phyloP scores from a whole-genome alignment of 2,797 vertebrate genomes.

The Telmatherina bonti region DNA sequence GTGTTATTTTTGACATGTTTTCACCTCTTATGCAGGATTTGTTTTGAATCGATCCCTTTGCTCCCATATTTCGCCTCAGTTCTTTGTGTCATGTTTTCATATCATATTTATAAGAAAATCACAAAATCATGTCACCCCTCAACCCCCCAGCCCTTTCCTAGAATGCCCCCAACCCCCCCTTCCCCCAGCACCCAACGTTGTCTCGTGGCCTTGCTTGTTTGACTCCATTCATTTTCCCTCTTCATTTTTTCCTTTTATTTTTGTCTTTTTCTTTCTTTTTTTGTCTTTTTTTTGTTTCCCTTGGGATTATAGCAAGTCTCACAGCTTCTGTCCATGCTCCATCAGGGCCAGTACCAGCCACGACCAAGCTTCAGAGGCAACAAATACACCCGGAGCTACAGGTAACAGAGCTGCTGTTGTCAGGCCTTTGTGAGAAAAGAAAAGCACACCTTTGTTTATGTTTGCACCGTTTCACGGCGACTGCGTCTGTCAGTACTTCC shows the following conservation, averaged over 20 bases:
- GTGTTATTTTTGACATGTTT: not conserved
- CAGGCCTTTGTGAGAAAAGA: not conserved
- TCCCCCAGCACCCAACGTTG: conserved; percentile 49
- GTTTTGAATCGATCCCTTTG: conserved; percentile 50
- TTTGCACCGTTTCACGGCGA: not conserved
- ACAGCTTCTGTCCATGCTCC: conserved; percentile 99
- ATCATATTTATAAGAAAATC: conserved; percentile 63
- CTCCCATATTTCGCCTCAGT: conserved; percentile 53
- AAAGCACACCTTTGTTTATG: not conserved
- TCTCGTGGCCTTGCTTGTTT: conserved; percentile 77
- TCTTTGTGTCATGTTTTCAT: conserved; percentile 65
- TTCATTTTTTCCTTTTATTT: conserved; percentile 79
- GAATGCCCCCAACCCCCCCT: not conserved
- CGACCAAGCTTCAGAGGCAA: conserved; percentile 99
- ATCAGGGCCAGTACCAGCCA: conserved; percentile 99
- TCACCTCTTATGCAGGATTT: conserved; percentile 43
- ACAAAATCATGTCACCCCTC: conserved; percentile 42
- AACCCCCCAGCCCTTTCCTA: conserved; percentile 1
- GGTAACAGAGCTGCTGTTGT: conserved; percentile 79
- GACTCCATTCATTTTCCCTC: conserved; percentile 84
- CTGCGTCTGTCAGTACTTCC: conserved; percentile 11
- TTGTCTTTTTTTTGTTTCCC: conserved; percentile 63
- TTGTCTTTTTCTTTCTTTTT: conserved; percentile 53
- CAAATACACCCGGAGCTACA: conserved; percentile 98
- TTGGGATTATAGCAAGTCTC: conserved; percentile 95